Evolutionary conservation across 35 echinoderm and acorn worm genomes (phyloP).

Genomic region (Apostichopus japonicus): DNA sequence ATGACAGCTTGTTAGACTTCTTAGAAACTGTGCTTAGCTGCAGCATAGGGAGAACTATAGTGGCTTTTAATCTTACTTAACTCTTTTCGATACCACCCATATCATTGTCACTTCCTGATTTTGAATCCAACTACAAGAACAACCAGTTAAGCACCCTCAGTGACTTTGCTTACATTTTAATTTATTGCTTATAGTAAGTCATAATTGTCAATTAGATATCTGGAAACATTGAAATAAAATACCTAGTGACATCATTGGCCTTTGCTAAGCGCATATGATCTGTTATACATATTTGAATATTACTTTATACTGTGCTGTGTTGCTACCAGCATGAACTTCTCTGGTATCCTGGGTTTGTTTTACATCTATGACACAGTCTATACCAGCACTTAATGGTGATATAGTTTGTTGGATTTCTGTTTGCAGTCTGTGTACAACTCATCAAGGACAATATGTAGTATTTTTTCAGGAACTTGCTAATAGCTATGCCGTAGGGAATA

Average conservation of each 20-base stretch:
- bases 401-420: neutral
- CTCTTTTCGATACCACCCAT: too few species aligned
- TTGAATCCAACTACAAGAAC: too few species aligned
- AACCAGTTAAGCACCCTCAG: neutral
- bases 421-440: neutral
- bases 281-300: neutral
- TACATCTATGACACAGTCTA: neutral
- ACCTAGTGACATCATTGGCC: slow-evolving; percentile 24
- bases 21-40: too few species aligned
- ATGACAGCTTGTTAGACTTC: too few species aligned
- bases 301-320: neutral
- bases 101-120: too few species aligned
- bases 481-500: neutral
- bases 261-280: neutral
- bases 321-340: slow-evolving; percentile 3
- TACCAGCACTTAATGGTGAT: neutral
- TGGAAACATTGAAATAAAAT: slow-evolving; percentile 2
- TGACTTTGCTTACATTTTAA: neutral
- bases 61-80: too few species aligned
- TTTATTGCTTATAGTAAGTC: neutral
- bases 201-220: neutral
- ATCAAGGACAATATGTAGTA: neutral
- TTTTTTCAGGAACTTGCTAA: neutral
- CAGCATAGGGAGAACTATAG: too few species aligned
- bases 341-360: neutral